Evolutionary conservation across 2,888 invertebrate species (phyloP).

Genomic region (Camptogramma bilineatum): DNA sequence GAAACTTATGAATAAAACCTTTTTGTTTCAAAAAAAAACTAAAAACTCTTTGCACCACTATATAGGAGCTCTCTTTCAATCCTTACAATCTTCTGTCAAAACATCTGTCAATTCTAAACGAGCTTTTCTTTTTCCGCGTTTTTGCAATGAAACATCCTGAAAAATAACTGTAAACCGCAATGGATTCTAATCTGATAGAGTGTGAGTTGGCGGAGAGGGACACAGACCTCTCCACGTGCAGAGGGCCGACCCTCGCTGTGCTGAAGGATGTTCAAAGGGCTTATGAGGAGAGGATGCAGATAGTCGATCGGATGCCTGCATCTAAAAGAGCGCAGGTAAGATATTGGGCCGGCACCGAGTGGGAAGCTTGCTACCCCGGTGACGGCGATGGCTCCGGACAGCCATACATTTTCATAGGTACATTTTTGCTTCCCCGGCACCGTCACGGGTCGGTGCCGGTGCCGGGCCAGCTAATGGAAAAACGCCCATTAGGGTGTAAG

Average conservation of each 20-base stretch:
- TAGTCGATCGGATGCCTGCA: conserved; percentile 80
- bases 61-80: no score
- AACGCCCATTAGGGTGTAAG: no score
- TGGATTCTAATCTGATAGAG: conserved; percentile 58
- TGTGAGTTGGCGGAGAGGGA: conserved; percentile 56
- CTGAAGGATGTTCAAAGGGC: conserved; percentile 86
- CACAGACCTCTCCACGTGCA: conserved; percentile 54
- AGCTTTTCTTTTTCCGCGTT: conserved; percentile 11
- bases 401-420: no score
- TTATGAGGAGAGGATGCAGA: conserved; percentile 86
- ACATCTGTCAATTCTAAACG: conserved; percentile 21
- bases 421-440: no score
- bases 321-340: conserved; percentile 61
- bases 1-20: no score
- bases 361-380: no score
- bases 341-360: no score
- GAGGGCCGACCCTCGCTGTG: conserved; percentile 72
- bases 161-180: conserved; percentile 29
- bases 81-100: conserved; percentile 17
- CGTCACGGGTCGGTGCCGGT: no score
- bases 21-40: not conserved
- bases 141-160: conserved; percentile 23
- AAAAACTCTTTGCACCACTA: not conserved
- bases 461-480: no score
- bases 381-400: not conserved